Base-by-base conservation (phyloP, 2,113 vertebrate genomes). In the Sula dactylatra region DNA sequence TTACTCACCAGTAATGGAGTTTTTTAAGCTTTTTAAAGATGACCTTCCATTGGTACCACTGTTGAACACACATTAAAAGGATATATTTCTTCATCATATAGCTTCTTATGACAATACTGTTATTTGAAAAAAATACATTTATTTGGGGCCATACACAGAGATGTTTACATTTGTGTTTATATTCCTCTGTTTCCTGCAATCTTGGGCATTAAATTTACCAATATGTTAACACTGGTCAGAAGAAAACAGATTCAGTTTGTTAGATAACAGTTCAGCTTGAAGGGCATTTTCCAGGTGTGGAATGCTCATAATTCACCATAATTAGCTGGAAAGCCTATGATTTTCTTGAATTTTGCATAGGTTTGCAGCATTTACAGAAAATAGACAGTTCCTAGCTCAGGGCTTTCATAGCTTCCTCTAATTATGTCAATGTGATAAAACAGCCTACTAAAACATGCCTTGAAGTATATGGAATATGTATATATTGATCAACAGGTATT, bases 391-490 rank as follows among this genome's bases (percentile, higher is more conserved):
- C 26, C 59, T 90, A 40, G 16, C 61, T 64, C 78, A 90, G 73
- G 14, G 18, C 34, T 95, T 94, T 87, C 52, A 79, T 32, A 24
- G 67, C 70, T 92, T 97, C 67, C 47, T 82, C 64, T 97, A 80
- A 88, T 97, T 96, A 94, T 71, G 80, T 95, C 94, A 97, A 4
- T 67, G 76, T 97, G 95, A 97, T 36, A 93, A 78, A 91, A 81
- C 58, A 90, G 90, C 42, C 82, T 86, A 85, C 71, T 91, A 83
- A 97, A 94, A 96, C 74, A 70, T 94, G 78, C 58, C 54, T 78
- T 96, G 82, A 95, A 95, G 40, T 89, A 49, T 64, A 42, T 50
- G 77, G 38, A 61, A 76, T 67, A 70, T 70, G 72, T 88, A 95
- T 71, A 81, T 79, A 86, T 79, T 80, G 55, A 80, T 81, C 55